These are phyloP conservation scores for Polypterus senegalus DNA, from an alignment of 2,113 vertebrate genomes.

Conservation along the genomic window DNA sequence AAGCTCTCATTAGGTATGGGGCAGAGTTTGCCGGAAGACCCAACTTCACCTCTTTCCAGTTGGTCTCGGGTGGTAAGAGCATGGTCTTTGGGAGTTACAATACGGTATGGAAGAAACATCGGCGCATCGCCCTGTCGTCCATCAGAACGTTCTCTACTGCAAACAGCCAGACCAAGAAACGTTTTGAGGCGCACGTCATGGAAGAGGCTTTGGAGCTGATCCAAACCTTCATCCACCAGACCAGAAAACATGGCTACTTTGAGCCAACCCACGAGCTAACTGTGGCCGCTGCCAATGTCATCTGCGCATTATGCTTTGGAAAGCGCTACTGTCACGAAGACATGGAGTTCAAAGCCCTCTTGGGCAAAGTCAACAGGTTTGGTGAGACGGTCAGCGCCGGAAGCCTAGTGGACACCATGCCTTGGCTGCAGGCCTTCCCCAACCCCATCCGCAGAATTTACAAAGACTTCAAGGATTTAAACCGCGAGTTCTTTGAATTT, in stretches of 20 bases:
- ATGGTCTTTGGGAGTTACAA: slow-evolving; percentile 58
- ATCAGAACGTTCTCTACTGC: slow-evolving; percentile 58
- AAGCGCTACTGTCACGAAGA: slow-evolving; percentile 60
- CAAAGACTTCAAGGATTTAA: slow-evolving; percentile 61
- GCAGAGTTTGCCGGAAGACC: slow-evolving; percentile 67
- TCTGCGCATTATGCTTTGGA: slow-evolving; percentile 73
- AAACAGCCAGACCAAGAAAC: slow-evolving; percentile 44
- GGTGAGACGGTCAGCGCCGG: slow-evolving; percentile 70
- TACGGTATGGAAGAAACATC: slow-evolving; percentile 57
- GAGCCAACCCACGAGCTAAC: slow-evolving; percentile 49
- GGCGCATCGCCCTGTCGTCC: slow-evolving; percentile 56
- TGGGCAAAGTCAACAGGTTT: slow-evolving; percentile 52
- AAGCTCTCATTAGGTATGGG: slow-evolving; percentile 56
- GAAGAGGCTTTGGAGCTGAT: slow-evolving; percentile 59
- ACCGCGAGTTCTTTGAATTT: slow-evolving; percentile 56
- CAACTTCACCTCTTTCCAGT: slow-evolving; percentile 61
- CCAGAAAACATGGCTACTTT: slow-evolving; percentile 38
- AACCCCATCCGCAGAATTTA: slow-evolving; percentile 66
- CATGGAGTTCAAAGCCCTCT: slow-evolving; percentile 55
- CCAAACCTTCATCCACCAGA: slow-evolving; percentile 37
- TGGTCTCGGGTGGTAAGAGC: slow-evolving; percentile 64
- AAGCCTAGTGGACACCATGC: slow-evolving; percentile 71
- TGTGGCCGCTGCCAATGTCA: slow-evolving; percentile 62
- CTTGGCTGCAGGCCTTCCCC: slow-evolving; percentile 71
- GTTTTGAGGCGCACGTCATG: slow-evolving; percentile 56